Percentiles rank a stretch among this genome's conserved stretches.
Evolutionary conservation across 2,888 invertebrate species (phyloP).

Genomic region (Tenthredo notha): DNA sequence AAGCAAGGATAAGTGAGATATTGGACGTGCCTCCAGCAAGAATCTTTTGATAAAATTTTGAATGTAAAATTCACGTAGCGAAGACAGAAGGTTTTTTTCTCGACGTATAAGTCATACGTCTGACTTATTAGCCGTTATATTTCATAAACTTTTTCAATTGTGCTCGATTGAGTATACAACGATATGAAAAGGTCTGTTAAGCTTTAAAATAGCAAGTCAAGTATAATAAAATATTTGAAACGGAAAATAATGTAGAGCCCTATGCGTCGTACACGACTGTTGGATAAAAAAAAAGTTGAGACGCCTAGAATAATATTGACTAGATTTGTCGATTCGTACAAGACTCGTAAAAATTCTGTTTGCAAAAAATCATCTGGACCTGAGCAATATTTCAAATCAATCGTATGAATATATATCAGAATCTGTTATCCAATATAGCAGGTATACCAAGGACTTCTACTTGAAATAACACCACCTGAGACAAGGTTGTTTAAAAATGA

Average conservation of each 20-base stretch:
- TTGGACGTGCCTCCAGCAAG: background rate
- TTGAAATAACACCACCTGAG: slow-evolving; percentile 17
- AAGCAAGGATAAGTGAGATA: background rate
- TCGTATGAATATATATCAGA: background rate
- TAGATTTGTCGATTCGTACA: background rate
- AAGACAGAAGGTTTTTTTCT: background rate
- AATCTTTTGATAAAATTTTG: background rate
- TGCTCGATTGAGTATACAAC: background rate
- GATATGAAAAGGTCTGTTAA: background rate
- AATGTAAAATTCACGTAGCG: background rate
- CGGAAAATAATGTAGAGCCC: background rate
- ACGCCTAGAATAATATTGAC: background rate
- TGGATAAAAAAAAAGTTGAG: background rate
- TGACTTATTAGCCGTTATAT: background rate
- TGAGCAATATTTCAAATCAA: background rate
- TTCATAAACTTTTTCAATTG: background rate
- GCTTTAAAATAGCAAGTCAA: background rate
- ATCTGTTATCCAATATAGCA: background rate
- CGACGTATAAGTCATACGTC: no score
- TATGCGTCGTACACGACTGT: background rate
- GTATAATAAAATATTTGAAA: slow-evolving; percentile 9
- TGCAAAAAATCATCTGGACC: background rate
- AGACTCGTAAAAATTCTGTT: background rate
- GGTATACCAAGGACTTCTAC: background rate
- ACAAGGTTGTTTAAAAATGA: background rate